These are phyloP conservation scores for Mactromeris polynyma DNA, from an alignment of 2,888 invertebrate genomes.

Conservation along the genomic window DNA sequence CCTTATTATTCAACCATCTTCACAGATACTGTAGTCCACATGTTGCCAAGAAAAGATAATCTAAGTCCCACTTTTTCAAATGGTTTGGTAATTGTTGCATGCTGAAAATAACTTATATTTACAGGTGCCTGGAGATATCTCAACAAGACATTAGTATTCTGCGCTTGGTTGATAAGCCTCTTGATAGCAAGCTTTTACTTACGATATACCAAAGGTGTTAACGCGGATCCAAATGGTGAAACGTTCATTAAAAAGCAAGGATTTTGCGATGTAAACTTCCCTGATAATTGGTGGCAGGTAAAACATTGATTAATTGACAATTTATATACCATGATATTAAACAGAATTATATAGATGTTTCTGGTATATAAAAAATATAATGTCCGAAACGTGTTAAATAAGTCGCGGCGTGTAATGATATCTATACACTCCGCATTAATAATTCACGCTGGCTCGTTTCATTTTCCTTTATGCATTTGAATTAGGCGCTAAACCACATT, in stretches of 20 bases:
- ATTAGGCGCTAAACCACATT: background rate
- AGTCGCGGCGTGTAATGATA: no score
- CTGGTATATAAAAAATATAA: no score
- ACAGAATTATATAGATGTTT: no score
- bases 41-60: background rate
- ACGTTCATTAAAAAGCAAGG: background rate
- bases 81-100: background rate
- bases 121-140: slow-evolving; percentile 23
- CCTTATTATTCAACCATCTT: background rate
- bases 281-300: slow-evolving; percentile 12
- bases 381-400: no score
- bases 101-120: background rate
- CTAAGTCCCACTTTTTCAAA: background rate
- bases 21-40: background rate
- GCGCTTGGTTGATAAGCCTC: slow-evolving; percentile 44
- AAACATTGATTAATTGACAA: background rate
- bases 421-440: no score
- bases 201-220: background rate
- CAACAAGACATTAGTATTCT: slow-evolving; percentile 40
- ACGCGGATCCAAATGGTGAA: background rate
- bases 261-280: background rate
- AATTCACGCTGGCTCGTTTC: no score
- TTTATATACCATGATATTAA: background rate
- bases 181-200: slow-evolving; percentile 18
- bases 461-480: no score